Evolutionary conservation across 2,888 invertebrate genomes (phyloP), one percentile per base, ranked within the genome.

Genomic region (Spodoptera littoralis): DNA sequence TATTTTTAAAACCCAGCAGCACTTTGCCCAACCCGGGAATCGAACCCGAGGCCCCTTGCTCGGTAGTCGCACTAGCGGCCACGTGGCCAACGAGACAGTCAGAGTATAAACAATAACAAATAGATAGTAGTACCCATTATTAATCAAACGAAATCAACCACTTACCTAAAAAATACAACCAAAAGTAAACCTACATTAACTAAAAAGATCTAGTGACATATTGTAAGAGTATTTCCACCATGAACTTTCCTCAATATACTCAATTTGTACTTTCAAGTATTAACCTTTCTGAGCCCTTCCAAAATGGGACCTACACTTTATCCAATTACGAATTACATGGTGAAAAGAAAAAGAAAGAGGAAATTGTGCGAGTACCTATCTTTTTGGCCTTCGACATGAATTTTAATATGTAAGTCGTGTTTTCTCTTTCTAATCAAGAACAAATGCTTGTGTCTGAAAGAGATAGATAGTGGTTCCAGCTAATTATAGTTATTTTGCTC

Each of bases 311-410:
- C 70, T 57, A 62, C 54, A 73, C 63, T 59, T 63, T 69, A 71
- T 69, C 74, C 71, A 71, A 71, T 71, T 74, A 74, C 71, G 59
- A 63, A 63, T 63, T 36, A 71, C 71, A 74, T 58, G 63, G 55
- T 44, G 24, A 63, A 63, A 64, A 59, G 68, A 73, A 71, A 69
- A 63, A 54, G 49, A 43, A 55, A 22, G 24, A 62, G 22, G 27
- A 73, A 73, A 70, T 45, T 67, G 22, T 54, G 42, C 42, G 45
- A 43, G 18, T 53, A 27, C 49, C 46, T 24, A 27, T 53, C 46
- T 24, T 6, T 42, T 12, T 13, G 27, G 13, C 13, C 22, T 50
- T 57, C 24, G 46, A 48, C 43, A 61, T 54, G 42, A 73, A 67
- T 70, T 67, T 73, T 43, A 53, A 63, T 50, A 27, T 4, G 18